Base-by-base conservation (phyloP, 2,888 invertebrate genomes). In the Plagodis dolabraria region DNA sequence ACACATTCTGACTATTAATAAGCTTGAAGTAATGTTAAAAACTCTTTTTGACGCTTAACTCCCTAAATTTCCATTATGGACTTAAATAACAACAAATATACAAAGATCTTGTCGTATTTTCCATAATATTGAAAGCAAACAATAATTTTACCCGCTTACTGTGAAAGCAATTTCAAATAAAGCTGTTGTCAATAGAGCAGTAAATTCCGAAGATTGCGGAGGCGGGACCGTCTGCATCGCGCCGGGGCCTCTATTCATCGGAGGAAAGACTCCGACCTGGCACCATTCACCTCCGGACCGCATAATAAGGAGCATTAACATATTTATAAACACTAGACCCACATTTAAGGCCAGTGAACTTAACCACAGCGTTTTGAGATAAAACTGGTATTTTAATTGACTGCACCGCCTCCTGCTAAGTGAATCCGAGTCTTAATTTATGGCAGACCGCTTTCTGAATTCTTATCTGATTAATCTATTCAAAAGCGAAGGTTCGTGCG, bases 321-420 rank as follows among this genome's bases (percentile, higher is more conserved):
- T 79, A 76, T 75, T 72, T 74, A 74, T 69, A 69, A 69, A 71
- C 65, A 70, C 67, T 67, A 72, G 68, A 70, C 69, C 70, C 71
- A 72, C 67, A 72, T 74, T 58, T 66, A 22, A 65, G 70, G 71
- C 45, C 72, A 70, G 64, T 64, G 74, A 76, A 71, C 73, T 71
- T 59, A 45, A 52, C 56, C 55, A 59, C 64, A 57, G 60, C 47
- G 45, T 46, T 57, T 50, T 42, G 45, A 55, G 51, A 64, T 65
- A 63, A 59, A 51, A 48, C 47, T 47, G 47, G 47, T 36, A 47
- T 47, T 47, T 60, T 53, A 68, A 67, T 60, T 57, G 57, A 49
- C 57, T 43, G 50, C 53, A 63, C 53, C 53, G 62, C 49, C 53
- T 47, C 22, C 53, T 47, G 12, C 48, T n/a, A 36, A 38, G 33